These are phyloP conservation scores for Emberiza fucata DNA, from an alignment of 2,113 vertebrate species.

Conservation along the genomic window DNA sequence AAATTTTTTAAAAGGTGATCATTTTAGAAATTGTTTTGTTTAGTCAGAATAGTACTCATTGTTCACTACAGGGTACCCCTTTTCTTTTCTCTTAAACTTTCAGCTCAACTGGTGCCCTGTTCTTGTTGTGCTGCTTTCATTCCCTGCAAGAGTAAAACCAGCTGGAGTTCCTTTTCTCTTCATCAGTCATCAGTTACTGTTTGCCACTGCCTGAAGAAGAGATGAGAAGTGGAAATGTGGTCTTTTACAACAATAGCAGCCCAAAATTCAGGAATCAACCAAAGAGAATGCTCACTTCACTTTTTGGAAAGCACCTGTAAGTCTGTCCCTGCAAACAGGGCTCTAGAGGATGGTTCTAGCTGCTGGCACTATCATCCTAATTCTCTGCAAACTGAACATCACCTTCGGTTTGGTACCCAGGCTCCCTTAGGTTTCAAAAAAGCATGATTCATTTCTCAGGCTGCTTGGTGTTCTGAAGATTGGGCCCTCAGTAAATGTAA, in stretches of 20 bases:
- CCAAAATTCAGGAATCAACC: neutral
- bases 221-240: neutral
- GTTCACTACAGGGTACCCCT: neutral
- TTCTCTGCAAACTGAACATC: neutral
- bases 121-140: neutral
- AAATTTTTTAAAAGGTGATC: rapidly evolving
- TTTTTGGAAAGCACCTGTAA: neutral
- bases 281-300: neutral
- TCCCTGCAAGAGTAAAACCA: neutral
- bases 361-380: neutral
- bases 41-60: neutral
- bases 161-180: neutral
- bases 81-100: neutral
- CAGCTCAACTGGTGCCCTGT: neutral
- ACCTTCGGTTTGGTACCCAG: neutral
- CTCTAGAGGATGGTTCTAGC: neutral
- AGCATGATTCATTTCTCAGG: neutral
- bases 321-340: neutral
- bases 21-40: neutral
- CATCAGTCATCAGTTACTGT: neutral
- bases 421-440: neutral
- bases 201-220: neutral
- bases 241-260: neutral
- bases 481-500: neutral
- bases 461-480: neutral